Evolutionary conservation across 2,797 vertebrate species (phyloP), one percentile per base, ranked within the genome.

Genomic region (Acanthis flammea): DNA sequence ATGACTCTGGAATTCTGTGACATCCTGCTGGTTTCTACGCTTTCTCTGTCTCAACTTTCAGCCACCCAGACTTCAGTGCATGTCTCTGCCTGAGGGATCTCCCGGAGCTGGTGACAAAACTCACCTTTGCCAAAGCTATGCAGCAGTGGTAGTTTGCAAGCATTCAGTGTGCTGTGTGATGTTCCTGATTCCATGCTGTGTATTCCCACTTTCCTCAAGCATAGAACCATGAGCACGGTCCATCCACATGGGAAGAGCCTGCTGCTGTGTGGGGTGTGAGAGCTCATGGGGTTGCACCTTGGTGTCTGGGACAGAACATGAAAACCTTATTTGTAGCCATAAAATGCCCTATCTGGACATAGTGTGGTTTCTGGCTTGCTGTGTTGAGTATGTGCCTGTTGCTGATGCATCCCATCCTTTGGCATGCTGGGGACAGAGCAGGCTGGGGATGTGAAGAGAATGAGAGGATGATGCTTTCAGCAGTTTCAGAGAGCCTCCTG

Each of bases 211-310:
- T 41, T 25, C 47, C 53, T 50, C 33, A 10, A 30, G 48, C 57
- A 24, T 1, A 0, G 15, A 65, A 18, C 33, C 23, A 1, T 0
- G 7, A 7, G 6, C 0, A 1, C 30, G 24, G 22, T 17, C 39
- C n/a, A 13, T 53, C 39, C 45, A 14, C 2, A 0, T n/a, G 71
- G 66, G 63, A 41, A 45, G 28, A 73, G 25, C 28, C 39, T 28
- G 19, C n/a, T 2, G 16, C 9, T 3, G 7, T 2, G 5, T 4
- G 35, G 35, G 24, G 15, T 62, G 45, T 16, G 8, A 12, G 10
- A 1, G 1, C 9, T 39, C 12, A 2, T 10, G 8, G 28, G 12
- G 21, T 0, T 39, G 61, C 22, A 12, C 14, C 30, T 48, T 8
- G 24, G 28, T 37, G 70, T 8, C 5, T 14, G 41, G n/a, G 65